A percentile compares a stretch with the other conserved stretches of the same genome.
phyloP scores from a whole-genome alignment of 2,113 vertebrate species.

The Dolichotis patagonum region DNA sequence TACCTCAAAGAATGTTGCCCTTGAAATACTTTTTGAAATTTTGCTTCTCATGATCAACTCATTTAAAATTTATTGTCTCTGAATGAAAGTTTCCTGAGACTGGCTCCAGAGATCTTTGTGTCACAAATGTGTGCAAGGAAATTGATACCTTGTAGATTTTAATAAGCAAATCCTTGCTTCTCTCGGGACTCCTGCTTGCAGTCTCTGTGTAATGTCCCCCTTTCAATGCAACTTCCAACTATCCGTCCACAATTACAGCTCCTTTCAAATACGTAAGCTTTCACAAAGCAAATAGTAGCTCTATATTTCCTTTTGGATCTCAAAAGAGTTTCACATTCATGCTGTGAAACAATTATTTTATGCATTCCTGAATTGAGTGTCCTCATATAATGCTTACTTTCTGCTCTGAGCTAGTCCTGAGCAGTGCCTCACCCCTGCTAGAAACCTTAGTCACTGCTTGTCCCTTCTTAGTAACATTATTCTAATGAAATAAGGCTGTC shows the following conservation, averaged over 20 bases:
- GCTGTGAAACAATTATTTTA: neutral
- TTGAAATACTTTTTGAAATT: neutral
- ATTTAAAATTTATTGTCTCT: neutral
- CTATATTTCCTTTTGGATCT: neutral
- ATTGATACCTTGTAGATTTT: neutral
- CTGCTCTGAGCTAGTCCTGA: neutral
- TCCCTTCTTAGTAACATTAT: no score
- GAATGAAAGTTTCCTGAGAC: neutral
- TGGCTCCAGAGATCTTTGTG: neutral
- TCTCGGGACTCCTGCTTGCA: neutral
- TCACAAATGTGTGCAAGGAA: neutral
- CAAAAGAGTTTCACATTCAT: neutral
- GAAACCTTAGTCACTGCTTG: neutral
- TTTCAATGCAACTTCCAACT: neutral
- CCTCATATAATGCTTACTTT: neutral
- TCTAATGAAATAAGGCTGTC: neutral
- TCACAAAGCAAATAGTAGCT: neutral
- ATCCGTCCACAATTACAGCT: neutral
- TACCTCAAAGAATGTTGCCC: neutral
- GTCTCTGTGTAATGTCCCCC: neutral
- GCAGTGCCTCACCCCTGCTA: neutral
- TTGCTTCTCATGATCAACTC: neutral
- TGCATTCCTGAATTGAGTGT: neutral
- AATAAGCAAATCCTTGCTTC: neutral
- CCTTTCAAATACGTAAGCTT: neutral